Evolutionary conservation across 2,113 vertebrate species (phyloP).

Genomic region (Myiopsitta monachus): DNA sequence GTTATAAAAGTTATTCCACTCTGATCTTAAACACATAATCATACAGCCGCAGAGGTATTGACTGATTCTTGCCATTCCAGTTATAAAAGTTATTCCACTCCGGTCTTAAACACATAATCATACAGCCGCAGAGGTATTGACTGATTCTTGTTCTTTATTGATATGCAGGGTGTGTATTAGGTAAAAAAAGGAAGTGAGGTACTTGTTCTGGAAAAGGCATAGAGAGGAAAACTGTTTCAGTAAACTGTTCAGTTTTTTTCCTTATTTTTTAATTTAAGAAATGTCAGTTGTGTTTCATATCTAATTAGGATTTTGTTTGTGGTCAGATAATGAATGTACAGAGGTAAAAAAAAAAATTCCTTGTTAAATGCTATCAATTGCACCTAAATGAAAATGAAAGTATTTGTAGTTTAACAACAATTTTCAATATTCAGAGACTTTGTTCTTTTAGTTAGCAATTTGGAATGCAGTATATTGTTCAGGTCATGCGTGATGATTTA

Average conservation of each 20-base stretch:
- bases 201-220: neutral
- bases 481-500: neutral
- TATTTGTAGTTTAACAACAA: neutral
- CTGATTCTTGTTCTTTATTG: neutral
- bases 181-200: neutral
- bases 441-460: neutral
- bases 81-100: neutral
- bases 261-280: neutral
- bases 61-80: neutral
- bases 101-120: neutral
- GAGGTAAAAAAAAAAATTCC: neutral
- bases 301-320: neutral
- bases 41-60: neutral
- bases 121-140: neutral
- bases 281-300: neutral
- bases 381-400: neutral
- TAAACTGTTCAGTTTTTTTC: neutral
- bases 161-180: neutral
- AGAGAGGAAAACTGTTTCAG: neutral
- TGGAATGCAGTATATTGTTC: neutral
- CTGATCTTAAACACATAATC: neutral
- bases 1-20: neutral
- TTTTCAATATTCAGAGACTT: neutral
- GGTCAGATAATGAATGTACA: neutral
- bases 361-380: neutral